Evolutionary conservation across 53 echinoderm and acorn worm genomes (phyloP).

Genomic region (Mesocentrotus franciscanus): DNA sequence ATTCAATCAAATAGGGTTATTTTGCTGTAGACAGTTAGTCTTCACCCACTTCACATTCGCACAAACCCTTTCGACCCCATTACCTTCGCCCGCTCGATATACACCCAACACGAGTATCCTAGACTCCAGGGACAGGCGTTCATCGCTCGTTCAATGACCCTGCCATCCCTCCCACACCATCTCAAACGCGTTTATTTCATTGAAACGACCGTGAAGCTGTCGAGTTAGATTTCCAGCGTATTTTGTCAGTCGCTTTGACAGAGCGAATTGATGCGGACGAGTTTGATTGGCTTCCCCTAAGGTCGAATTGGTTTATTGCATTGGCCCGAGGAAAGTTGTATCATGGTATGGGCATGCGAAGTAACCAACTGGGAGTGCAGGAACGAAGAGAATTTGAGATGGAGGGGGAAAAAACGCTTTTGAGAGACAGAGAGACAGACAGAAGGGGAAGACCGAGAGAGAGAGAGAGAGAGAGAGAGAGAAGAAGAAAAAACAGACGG

Average conservation of each 20-base stretch:
- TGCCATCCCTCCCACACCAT: neutral
- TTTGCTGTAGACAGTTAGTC: neutral
- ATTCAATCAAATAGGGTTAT: neutral
- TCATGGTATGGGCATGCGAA: neutral
- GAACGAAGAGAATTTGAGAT: neutral
- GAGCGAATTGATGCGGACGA: constrained; percentile 3
- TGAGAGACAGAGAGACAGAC: neutral
- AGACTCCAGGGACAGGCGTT: constrained; percentile 3
- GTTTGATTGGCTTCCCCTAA: neutral
- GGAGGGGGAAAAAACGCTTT: neutral
- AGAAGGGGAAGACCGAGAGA: neutral
- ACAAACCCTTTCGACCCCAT: neutral
- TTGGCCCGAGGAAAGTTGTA: neutral
- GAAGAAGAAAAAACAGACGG: neutral
- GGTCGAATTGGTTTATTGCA: neutral
- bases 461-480: neutral
- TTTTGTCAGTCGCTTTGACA: constrained; percentile 1
- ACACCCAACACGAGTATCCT: neutral
- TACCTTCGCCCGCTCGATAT: neutral
- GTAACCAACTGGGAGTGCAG: neutral
- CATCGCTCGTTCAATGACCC: neutral
- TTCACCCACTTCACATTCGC: neutral
- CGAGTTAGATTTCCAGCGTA: neutral
- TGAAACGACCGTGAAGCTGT: constrained; percentile 17
- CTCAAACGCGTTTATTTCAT: neutral